A percentile compares a stretch with the other conserved stretches of the same genome.
Conservation (phyloP, 2,888 invertebrate genomes). For the Drosophila anomalata region DNA sequence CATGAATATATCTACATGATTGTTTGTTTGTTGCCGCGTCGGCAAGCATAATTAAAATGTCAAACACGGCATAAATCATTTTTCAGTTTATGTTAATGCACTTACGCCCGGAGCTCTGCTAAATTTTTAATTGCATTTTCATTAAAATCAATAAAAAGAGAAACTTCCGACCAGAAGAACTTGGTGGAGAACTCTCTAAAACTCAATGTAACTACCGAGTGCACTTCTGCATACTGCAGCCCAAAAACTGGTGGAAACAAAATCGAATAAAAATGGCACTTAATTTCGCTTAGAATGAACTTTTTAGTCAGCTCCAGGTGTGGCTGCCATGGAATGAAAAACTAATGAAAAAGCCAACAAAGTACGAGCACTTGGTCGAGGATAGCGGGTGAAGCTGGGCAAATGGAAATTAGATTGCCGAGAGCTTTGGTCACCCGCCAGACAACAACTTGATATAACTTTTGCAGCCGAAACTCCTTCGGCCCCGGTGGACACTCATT, state of each 20-base stretch:
- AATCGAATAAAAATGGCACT: slow-evolving; percentile 67
- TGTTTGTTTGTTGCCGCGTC: slow-evolving; percentile 42
- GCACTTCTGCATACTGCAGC: slow-evolving; percentile 32
- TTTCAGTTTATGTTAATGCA: slow-evolving; percentile 65
- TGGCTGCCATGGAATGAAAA: slow-evolving; percentile 50
- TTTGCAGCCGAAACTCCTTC: slow-evolving; percentile 26
- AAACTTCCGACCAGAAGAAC: slow-evolving; percentile 12
- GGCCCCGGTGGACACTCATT: slow-evolving; percentile 8
- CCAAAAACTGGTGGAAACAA: slow-evolving; percentile 29
- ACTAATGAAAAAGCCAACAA: slow-evolving; percentile 68
- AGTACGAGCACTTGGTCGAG: slow-evolving; percentile 23
- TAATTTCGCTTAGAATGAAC: slow-evolving; percentile 66
- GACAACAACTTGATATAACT: slow-evolving; percentile 73
- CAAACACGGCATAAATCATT: slow-evolving; percentile 62
- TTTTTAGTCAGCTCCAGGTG: slow-evolving; percentile 65
- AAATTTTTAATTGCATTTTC: slow-evolving; percentile 74
- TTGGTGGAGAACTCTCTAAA: slow-evolving; percentile 8
- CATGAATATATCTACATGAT: slow-evolving; percentile 33
- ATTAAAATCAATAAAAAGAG: slow-evolving; percentile 70
- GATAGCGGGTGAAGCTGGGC: slow-evolving; percentile 20
- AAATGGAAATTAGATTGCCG: slow-evolving; percentile 78
- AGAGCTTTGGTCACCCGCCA: slow-evolving; percentile 46
- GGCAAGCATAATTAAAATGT: slow-evolving; percentile 72
- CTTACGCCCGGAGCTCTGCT: slow-evolving; percentile 43
- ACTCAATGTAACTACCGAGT: slow-evolving; percentile 38